Evolutionary conservation across 2,888 invertebrate species (phyloP).

Genomic region (Conops quadrifasciatus): DNA sequence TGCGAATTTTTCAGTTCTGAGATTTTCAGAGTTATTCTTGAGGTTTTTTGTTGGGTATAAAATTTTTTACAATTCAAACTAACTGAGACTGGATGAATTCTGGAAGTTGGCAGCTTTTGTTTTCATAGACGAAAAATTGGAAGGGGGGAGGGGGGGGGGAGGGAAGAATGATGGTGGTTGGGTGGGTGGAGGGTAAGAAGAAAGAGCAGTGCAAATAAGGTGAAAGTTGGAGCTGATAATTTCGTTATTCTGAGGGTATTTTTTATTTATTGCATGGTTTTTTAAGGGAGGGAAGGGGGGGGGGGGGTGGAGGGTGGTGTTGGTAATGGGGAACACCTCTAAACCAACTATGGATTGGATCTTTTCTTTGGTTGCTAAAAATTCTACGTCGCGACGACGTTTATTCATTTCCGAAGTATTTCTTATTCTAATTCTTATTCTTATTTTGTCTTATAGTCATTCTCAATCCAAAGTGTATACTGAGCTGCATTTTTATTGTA

Average conservation of each 20-base stretch:
- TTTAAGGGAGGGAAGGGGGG: not conserved
- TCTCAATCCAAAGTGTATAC: constrained; percentile 4
- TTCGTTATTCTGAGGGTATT: constrained; percentile 60
- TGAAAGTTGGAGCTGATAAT: constrained; percentile 54
- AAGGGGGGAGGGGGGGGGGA: not conserved
- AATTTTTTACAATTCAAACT: constrained; percentile 10
- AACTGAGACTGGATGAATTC: constrained; percentile 17
- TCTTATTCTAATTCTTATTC: constrained; percentile 51
- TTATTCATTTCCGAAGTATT: constrained; percentile 65
- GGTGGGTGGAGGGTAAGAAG: not conserved
- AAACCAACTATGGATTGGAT: constrained; percentile 9
- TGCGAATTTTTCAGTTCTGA: constrained; percentile 19
- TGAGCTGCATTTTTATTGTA: constrained; percentile 49
- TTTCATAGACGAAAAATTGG: constrained; percentile 32
- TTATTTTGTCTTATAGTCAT: constrained; percentile 35
- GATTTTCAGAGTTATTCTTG: constrained; percentile 20
- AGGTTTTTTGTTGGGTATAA: not conserved
- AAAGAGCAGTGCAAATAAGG: constrained; percentile 32
- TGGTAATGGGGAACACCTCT: constrained; percentile 23
- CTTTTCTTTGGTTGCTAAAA: no score
- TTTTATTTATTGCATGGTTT: constrained; percentile 39
- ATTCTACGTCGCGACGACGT: constrained; percentile 56
- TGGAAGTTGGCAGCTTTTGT: constrained; percentile 30
- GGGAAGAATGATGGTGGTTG: not conserved
- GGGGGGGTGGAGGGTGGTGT: not conserved